Evolutionary conservation across 1,140 invertebrate genomes (phyloP).

Genomic region (Hycleus cichorii): DNA sequence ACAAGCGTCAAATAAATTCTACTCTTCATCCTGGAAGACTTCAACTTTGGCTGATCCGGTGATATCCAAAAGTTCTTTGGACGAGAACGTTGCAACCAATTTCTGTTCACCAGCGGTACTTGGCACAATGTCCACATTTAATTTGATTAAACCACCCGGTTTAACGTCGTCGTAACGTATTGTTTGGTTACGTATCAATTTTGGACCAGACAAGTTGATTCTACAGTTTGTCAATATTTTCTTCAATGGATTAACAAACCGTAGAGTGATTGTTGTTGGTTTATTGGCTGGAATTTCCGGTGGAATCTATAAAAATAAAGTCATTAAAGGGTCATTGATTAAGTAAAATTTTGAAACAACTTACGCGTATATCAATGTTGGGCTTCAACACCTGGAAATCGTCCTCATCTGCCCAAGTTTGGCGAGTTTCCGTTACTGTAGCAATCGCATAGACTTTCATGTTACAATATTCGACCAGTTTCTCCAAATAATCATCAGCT

Average conservation of each 20-base stretch:
- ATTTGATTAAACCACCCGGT: constrained; percentile 45
- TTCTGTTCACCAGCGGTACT: constrained; percentile 45
- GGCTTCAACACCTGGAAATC: constrained; percentile 68
- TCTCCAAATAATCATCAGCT: constrained; percentile 59
- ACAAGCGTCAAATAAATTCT: background rate
- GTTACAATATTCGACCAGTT: constrained; percentile 67
- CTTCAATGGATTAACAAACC: constrained; percentile 63
- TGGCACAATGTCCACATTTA: constrained; percentile 50
- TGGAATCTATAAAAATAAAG: constrained; percentile 45
- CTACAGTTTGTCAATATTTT: constrained; percentile 53
- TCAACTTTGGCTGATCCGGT: constrained; percentile 48
- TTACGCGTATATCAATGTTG: constrained; percentile 55
- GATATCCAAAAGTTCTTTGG: constrained; percentile 57
- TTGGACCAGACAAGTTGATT: constrained; percentile 61
- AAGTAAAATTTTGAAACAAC: background rate
- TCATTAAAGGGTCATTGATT: background rate
- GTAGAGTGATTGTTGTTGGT: constrained; percentile 48
- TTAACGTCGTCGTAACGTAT: constrained; percentile 47
- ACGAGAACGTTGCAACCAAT: constrained; percentile 59
- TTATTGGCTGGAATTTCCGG: constrained; percentile 49
- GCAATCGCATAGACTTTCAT: constrained; percentile 66
- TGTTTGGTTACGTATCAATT: constrained; percentile 51
- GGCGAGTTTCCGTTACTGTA: constrained; percentile 61
- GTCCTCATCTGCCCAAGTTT: constrained; percentile 67
- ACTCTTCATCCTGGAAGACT: constrained; percentile 24